phyloP scores from a whole-genome alignment of 2,797 vertebrate species.

The Babyrousa celebensis region DNA sequence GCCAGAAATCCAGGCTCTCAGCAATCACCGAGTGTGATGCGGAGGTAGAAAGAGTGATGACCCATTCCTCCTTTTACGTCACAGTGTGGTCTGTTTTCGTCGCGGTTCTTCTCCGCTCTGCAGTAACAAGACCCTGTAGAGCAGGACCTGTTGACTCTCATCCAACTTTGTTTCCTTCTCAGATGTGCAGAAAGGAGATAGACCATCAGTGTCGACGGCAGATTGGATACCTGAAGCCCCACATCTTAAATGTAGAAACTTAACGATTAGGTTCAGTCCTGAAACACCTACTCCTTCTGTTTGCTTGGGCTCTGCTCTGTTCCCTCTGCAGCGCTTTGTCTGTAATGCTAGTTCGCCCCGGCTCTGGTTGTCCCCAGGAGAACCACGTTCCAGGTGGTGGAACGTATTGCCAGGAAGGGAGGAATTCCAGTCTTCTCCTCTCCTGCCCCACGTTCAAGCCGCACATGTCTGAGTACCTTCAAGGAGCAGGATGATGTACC shows the following conservation, averaged over 20 bases:
- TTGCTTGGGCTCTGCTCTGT: neutral
- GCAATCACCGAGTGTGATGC: neutral
- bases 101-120: neutral
- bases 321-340: neutral
- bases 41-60: neutral
- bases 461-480: neutral
- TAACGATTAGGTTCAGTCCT: neutral
- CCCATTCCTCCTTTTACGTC: neutral
- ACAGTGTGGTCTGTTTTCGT: accelerated
- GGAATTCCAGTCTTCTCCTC: neutral
- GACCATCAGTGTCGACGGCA: neutral
- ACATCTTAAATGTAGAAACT: neutral
- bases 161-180: neutral
- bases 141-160: neutral
- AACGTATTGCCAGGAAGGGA: neutral
- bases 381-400: neutral
- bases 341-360: neutral
- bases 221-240: neutral
- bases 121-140: neutral
- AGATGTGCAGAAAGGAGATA: neutral
- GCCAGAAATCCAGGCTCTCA: neutral
- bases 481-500: neutral
- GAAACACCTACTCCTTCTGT: neutral
- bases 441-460: neutral
- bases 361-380: neutral